Conservation (phyloP, 2,888 invertebrate species). For the Alitta virens region DNA sequence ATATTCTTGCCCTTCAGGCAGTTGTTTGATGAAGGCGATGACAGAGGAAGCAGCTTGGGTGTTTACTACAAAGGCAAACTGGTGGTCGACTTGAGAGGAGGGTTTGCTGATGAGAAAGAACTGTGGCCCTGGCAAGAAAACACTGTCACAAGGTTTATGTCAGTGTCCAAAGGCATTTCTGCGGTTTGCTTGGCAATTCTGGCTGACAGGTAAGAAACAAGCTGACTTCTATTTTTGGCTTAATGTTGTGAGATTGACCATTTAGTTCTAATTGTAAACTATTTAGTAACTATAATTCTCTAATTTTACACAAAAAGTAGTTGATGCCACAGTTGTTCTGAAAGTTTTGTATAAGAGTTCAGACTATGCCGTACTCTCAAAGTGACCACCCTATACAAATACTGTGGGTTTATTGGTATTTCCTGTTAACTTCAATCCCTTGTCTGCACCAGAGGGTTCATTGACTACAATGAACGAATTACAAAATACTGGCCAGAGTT, state of each 20-base stretch:
- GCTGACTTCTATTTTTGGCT: no score
- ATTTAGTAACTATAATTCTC: no score
- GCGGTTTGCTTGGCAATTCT: slow-evolving; percentile 42
- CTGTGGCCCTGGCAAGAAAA: slow-evolving; percentile 38
- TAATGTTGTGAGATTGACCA: slow-evolving; percentile 39
- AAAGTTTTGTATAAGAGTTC: no score
- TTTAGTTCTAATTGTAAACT: no score
- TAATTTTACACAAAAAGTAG: no score
- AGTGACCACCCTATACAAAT: no score
- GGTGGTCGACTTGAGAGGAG: slow-evolving; percentile 48
- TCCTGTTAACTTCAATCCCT: no score
- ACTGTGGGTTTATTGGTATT: no score
- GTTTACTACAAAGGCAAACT: slow-evolving; percentile 40
- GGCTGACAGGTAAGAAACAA: slow-evolving; percentile 53
- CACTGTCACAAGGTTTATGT: slow-evolving; percentile 37
- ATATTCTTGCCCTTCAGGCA: no score
- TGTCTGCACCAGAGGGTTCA: slow-evolving; percentile 40
- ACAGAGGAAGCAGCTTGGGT: slow-evolving; percentile 38
- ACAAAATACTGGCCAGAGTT: slow-evolving; percentile 58
- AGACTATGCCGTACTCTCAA: no score
- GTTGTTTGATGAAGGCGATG: neutral
- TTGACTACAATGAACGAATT: slow-evolving; percentile 51
- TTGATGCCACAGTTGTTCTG: neutral
- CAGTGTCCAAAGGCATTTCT: slow-evolving; percentile 38
- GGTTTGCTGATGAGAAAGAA: slow-evolving; percentile 40